These are phyloP conservation scores for Pristis pectinata DNA, from an alignment of 2,797 vertebrate genomes.

Conservation along the genomic window DNA sequence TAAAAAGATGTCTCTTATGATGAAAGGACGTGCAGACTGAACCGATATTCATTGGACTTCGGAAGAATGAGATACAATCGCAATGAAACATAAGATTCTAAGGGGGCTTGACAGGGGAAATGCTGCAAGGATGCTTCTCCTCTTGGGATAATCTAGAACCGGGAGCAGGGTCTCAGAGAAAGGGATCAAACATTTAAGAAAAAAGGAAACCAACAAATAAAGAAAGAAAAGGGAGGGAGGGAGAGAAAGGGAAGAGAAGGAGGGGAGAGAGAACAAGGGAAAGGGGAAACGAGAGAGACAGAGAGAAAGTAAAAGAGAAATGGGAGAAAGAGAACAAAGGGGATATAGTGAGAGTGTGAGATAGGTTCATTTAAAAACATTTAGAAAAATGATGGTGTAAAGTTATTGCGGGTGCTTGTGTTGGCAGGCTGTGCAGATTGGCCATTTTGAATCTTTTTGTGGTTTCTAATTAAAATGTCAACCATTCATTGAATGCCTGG, in stretches of 20 bases:
- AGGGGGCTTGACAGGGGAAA: too few species aligned
- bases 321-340: conserved; percentile 18
- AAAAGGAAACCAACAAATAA: too few species aligned
- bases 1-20: too few species aligned
- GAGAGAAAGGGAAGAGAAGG: neutral
- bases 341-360: conserved; percentile 38
- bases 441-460: conserved; percentile 20
- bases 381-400: neutral
- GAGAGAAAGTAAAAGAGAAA: neutral
- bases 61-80: too few species aligned
- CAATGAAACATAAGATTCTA: too few species aligned
- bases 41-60: too few species aligned
- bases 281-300: neutral
- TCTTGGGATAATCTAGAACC: too few species aligned
- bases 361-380: neutral
- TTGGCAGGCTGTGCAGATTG: neutral
- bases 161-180: too few species aligned
- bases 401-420: neutral
- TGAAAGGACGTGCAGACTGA: too few species aligned
- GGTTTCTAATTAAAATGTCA: conserved; percentile 1
- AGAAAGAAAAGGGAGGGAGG: too few species aligned
- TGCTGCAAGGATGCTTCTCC: too few species aligned
- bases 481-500: neutral
- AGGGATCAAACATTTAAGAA: too few species aligned
- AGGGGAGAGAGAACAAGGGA: neutral